These are phyloP conservation scores for Halichoerus grypus DNA, from an alignment of 2,113 vertebrate species.

Conservation along the genomic window DNA sequence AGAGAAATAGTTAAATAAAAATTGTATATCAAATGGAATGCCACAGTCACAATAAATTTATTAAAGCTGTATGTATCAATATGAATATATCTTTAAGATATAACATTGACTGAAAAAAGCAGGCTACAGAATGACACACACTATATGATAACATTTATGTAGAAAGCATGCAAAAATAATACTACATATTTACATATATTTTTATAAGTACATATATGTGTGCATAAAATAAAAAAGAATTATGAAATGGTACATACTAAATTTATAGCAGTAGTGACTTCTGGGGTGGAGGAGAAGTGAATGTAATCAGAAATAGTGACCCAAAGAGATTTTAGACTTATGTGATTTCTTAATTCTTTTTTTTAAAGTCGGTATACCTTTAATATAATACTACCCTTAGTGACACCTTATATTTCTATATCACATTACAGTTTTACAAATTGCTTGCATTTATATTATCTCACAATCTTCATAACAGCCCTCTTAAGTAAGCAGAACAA, in stretches of 20 bases:
- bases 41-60: background rate
- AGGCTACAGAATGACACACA: background rate
- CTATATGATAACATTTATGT: background rate
- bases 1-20: conserved; percentile 45
- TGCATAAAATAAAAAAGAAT: conserved; percentile 18
- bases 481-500: conserved; percentile 13
- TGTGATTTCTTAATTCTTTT: conserved; percentile 15
- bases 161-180: background rate
- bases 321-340: conserved; percentile 18
- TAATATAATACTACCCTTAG: conserved; percentile 5
- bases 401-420: background rate
- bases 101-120: background rate
- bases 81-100: conserved; percentile 31
- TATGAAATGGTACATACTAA: background rate
- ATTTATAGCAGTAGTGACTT: conserved; percentile 2
- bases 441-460: conserved; percentile 39
- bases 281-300: background rate
- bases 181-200: background rate
- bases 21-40: background rate
- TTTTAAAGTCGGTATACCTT: background rate
- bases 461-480: background rate
- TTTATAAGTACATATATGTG: background rate
- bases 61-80: background rate
- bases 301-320: conserved; percentile 8
- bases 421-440: conserved; percentile 52